phyloP scores from a whole-genome alignment of 2,797 vertebrate genomes.

The Salmo trutta region DNA sequence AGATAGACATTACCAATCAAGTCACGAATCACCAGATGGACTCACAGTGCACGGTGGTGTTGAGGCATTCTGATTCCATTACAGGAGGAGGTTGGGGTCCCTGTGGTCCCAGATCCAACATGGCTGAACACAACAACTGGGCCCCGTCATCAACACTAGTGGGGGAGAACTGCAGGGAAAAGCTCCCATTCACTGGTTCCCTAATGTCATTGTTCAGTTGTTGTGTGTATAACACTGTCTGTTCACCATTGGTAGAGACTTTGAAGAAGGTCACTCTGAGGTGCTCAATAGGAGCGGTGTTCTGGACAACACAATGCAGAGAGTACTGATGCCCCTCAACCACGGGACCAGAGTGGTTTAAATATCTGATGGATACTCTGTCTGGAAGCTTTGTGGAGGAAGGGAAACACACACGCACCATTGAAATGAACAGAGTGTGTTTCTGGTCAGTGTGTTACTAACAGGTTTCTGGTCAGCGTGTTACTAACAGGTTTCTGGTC shows the following conservation, averaged over 20 bases:
- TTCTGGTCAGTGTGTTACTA: no score
- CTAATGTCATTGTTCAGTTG: no score
- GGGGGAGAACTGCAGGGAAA: neutral
- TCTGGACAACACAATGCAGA: conserved; percentile 1
- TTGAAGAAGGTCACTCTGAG: conserved; percentile 11
- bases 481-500: no score
- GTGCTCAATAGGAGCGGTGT: neutral
- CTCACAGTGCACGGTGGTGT: neutral
- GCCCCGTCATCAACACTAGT: conserved; percentile 35
- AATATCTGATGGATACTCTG: neutral
- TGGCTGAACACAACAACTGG: conserved; percentile 45
- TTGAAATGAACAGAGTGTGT: neutral
- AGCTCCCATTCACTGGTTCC: conserved; percentile 7
- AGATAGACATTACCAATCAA: neutral
- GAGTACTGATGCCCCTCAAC: neutral
- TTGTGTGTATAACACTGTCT: neutral
- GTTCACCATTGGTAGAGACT: neutral
- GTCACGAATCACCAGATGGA: neutral
- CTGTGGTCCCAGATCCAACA: conserved; percentile 40
- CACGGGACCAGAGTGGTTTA: neutral
- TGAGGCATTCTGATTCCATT: neutral
- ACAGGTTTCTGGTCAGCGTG: no score
- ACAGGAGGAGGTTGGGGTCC: conserved; percentile 8
- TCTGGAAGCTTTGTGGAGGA: conserved; percentile 2
- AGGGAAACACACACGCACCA: neutral